Conservation (phyloP, 2,797 vertebrate species). For the Gallinago stenura region DNA sequence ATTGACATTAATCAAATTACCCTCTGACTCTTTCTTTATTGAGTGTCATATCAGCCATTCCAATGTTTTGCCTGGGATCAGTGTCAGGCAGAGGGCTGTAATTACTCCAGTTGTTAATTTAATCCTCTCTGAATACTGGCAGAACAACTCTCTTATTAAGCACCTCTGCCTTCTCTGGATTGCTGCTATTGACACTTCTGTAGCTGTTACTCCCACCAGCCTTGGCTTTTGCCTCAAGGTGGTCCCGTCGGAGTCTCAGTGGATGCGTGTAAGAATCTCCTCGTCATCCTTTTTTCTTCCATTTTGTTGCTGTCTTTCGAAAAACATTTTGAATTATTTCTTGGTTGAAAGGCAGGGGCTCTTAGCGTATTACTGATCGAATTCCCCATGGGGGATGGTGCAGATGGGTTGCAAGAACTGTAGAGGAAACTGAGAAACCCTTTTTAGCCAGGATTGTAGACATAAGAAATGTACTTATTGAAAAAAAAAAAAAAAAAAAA, state of each 20-base stretch:
- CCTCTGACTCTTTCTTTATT: constrained; percentile 49
- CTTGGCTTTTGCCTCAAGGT: neutral
- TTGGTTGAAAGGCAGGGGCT: neutral
- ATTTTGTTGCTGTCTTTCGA: neutral
- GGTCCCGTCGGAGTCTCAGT: neutral
- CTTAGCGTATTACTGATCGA: neutral
- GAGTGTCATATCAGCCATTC: constrained; percentile 40
- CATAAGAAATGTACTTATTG: neutral
- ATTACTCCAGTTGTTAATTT: constrained; percentile 50
- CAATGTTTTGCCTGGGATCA: constrained; percentile 33
- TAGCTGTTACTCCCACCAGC: neutral
- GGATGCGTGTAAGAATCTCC: neutral
- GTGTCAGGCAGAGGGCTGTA: constrained; percentile 37
- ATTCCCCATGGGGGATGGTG: neutral
- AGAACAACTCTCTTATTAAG: constrained; percentile 8
- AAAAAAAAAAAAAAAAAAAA: neutral
- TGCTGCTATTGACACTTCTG: neutral
- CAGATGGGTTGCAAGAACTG: neutral
- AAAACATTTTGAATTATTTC: neutral
- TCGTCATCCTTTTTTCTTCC: neutral
- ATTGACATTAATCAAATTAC: constrained; percentile 63
- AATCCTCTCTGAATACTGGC: constrained; percentile 53
- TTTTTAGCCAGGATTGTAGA: neutral
- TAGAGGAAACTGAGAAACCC: neutral
- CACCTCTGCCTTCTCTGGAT: neutral